Base-by-base conservation (phyloP, 2,888 invertebrate species). In the Vanessa cardui region DNA sequence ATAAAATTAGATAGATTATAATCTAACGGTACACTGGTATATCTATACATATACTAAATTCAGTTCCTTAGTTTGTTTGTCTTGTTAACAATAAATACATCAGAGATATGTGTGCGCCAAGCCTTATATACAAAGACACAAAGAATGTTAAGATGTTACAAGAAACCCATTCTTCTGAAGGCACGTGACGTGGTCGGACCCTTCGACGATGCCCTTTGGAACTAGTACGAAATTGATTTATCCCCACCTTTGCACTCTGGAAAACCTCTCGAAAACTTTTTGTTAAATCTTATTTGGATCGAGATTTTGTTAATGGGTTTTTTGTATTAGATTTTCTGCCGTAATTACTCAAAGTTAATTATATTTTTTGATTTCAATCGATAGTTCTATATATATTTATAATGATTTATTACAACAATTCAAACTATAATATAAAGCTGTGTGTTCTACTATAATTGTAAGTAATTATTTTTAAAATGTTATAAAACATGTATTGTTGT, bases 141-240 rank as follows among this genome's bases (percentile, higher is more conserved):
- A 58, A 61, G 33, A 64, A 46, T 54, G 64, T 49, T 33, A 44
- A 56, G 56, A 58, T 20, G 21, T 58, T 61, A 44, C 26, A 61
- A 52, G 61, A 50, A 33, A 12, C 44, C 18, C 60, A 44, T 59
- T 47, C 45, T 52, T 33, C 16, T 45, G 20, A 64, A 47, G 59
- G 31, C 20, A 39, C 47, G 63, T 64, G 58, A 8, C 12, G 47
- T 33, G 58, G 63, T 58, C 64, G 46, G 63, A 47, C 16, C 33
- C 16, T 8, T 18, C 49, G 47, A 18, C 50, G 20, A 21, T 20
- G 44, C 26, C 18, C 31, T 54, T 31, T n/a, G 54, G n/a, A 31
- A 31, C 50, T 21, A 21, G 20, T 20, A n/a, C 46, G 21, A 44
- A 50, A 39, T 59, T 59, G 45, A 45, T 65, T 46, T 52, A 59